phyloP scores from a whole-genome alignment of 2,113 vertebrate species.

The Myrmecophaga tridactyla region DNA sequence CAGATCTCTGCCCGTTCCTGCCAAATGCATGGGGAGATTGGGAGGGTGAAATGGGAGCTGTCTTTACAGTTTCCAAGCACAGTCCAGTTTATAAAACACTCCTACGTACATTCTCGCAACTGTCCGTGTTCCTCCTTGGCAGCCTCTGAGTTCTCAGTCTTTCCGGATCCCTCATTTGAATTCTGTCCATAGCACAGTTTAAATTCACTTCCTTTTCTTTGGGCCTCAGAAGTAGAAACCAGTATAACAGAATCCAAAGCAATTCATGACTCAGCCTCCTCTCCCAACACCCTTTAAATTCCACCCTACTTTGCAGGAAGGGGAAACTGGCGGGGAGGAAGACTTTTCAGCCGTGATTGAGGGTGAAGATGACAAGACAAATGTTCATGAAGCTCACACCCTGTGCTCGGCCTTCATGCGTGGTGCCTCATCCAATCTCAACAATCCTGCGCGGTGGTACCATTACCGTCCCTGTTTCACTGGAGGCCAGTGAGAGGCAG shows the following conservation, averaged over 20 bases:
- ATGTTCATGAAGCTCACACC: accelerated
- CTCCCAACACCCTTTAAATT: not conserved
- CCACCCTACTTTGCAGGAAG: not conserved
- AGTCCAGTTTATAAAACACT: not conserved
- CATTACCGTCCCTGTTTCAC: not conserved
- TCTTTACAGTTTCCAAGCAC: not conserved
- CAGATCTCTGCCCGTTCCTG: not conserved
- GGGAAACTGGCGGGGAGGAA: not conserved
- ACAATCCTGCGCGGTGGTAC: not conserved
- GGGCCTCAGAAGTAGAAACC: not conserved
- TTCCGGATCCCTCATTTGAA: not conserved
- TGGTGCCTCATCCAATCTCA: too few species aligned
- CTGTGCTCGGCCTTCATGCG: not conserved
- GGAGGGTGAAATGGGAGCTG: accelerated
- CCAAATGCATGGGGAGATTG: not conserved
- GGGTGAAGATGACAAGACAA: not conserved
- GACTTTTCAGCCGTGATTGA: accelerated
- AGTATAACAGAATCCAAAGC: not conserved
- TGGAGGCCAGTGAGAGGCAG: not conserved
- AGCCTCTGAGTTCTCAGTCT: not conserved
- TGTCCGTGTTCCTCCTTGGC: not conserved
- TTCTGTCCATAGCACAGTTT: conserved; percentile 16
- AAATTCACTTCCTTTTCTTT: conserved; percentile 39
- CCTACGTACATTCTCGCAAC: not conserved
- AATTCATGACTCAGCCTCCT: not conserved